Conservation (phyloP, 2,888 invertebrate species). For the Eupelmus urozonus region DNA sequence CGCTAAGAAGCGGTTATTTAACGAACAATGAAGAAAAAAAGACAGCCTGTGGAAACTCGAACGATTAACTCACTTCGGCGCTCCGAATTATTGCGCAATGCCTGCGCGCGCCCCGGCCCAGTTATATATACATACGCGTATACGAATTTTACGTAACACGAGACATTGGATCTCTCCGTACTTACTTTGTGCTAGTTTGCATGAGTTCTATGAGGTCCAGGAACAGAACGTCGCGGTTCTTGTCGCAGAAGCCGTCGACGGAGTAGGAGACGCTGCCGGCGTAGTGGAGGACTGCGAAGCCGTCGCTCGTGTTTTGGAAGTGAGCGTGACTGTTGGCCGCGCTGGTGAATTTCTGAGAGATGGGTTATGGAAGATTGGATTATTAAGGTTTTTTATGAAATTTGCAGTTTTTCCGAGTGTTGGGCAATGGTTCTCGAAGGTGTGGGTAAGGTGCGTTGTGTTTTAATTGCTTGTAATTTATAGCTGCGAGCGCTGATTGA, state of each 20-base stretch:
- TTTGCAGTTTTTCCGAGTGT: no score
- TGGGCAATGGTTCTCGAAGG: no score
- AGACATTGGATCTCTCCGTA: no score
- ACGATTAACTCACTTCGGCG: not conserved
- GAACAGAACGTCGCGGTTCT: slow-evolving; percentile 84
- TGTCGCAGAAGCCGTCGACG: slow-evolving; percentile 83
- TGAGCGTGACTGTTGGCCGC: slow-evolving; percentile 80
- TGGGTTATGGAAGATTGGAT: no score
- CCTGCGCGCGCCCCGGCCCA: no score
- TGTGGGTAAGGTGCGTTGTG: no score
- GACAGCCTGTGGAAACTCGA: slow-evolving; percentile 8
- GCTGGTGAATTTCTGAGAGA: slow-evolving; percentile 78
- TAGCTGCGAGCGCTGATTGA: not conserved
- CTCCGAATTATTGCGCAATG: not conserved
- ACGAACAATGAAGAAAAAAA: slow-evolving; percentile 1
- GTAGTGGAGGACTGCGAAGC: slow-evolving; percentile 83
- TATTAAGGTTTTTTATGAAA: no score
- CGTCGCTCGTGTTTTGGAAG: slow-evolving; percentile 79
- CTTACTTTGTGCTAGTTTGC: slow-evolving; percentile 82
- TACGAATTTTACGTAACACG: slow-evolving; percentile 25
- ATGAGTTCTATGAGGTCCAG: slow-evolving; percentile 83
- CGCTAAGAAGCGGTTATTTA: slow-evolving; percentile 1
- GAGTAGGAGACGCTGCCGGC: slow-evolving; percentile 84
- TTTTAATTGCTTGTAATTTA: no score
- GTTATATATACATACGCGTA: no score